Evolutionary conservation across 2,888 invertebrate genomes (phyloP).

Genomic region (Electrophaes corylata): DNA sequence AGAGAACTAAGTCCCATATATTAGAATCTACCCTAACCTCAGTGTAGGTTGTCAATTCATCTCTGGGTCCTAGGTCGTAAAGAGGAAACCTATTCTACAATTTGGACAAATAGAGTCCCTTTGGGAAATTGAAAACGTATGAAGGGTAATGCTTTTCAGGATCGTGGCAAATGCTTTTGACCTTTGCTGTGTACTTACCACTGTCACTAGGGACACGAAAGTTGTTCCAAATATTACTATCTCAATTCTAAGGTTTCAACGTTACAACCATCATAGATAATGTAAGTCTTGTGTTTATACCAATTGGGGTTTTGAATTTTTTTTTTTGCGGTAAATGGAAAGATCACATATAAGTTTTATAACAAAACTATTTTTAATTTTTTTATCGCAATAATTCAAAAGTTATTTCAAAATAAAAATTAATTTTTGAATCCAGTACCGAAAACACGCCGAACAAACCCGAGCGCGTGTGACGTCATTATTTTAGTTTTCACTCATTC

Average conservation of each 20-base stretch:
- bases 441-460: too few species aligned
- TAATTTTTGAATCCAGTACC: too few species aligned
- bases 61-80: neutral
- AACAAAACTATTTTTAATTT: too few species aligned
- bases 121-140: slow-evolving; percentile 3
- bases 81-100: neutral
- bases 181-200: neutral
- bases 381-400: too few species aligned
- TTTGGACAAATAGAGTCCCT: neutral
- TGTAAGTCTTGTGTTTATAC: too few species aligned
- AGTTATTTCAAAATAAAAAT: too few species aligned
- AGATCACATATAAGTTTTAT: too few species aligned
- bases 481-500: too few species aligned
- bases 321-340: too few species aligned
- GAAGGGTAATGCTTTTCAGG: slow-evolving; percentile 2
- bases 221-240: neutral
- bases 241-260: neutral
- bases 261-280: too few species aligned
- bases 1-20: neutral
- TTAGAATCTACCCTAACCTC: neutral
- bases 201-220: neutral
- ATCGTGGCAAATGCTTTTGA: neutral
- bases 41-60: neutral
- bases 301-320: too few species aligned
- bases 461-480: too few species aligned